Percentiles rank a stretch among this genome's conserved stretches.
phyloP scores from a whole-genome alignment of 1,140 invertebrate species.

The Maniola jurtina region DNA sequence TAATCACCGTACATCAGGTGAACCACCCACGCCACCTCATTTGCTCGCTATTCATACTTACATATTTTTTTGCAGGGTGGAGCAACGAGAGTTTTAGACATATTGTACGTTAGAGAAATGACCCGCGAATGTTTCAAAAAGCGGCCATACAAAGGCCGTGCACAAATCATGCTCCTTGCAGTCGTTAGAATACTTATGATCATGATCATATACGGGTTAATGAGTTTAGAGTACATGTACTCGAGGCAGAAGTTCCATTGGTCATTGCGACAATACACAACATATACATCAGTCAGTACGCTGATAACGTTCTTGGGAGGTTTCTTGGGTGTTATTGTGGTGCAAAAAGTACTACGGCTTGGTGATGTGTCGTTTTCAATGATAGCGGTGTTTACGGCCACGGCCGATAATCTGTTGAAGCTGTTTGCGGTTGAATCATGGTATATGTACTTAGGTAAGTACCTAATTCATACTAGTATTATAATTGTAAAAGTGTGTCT shows the following conservation, averaged over 20 bases:
- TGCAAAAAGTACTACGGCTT: constrained; percentile 74
- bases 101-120: constrained; percentile 80
- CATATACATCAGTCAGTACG: constrained; percentile 69
- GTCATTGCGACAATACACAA: constrained; percentile 81
- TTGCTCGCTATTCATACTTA: not conserved
- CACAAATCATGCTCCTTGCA: constrained; percentile 81
- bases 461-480: no score
- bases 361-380: constrained; percentile 69
- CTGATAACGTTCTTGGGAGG: constrained; percentile 73
- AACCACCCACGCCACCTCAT: no score
- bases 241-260: constrained; percentile 83
- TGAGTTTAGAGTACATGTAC: constrained; percentile 83
- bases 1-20: no score
- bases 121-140: constrained; percentile 80
- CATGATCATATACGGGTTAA: constrained; percentile 77
- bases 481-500: no score
- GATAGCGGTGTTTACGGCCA: constrained; percentile 56
- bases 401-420: constrained; percentile 68
- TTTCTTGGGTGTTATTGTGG: constrained; percentile 73
- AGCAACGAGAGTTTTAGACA: constrained; percentile 77
- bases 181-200: constrained; percentile 77
- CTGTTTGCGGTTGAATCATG: constrained; percentile 79
- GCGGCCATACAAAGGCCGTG: constrained; percentile 80
- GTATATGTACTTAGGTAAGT: constrained; percentile 83
- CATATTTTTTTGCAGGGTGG: constrained; percentile 55